phyloP scores from a whole-genome alignment of 2,797 vertebrate genomes.

The Myotis planiceps region DNA sequence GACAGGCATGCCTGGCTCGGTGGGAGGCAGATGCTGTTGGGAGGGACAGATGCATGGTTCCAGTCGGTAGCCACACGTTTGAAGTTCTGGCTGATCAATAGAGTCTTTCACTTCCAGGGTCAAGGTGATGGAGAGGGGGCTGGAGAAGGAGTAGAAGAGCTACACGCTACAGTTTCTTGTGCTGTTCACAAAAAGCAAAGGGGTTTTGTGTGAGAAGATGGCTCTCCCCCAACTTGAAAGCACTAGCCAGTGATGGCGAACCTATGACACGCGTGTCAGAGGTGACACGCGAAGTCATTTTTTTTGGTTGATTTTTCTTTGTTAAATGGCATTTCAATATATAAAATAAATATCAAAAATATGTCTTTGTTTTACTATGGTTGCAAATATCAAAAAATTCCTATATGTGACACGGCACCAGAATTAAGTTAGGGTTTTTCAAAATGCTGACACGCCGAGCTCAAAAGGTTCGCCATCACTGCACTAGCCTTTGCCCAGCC shows the following conservation, averaged over 20 bases:
- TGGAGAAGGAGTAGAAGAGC: conserved; percentile 26
- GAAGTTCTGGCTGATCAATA: conserved; percentile 59
- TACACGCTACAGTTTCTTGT: not conserved
- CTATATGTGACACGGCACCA: too few relatives aligned
- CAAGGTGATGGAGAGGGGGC: conserved; percentile 33
- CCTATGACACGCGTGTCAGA: too few relatives aligned
- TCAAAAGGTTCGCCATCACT: too few relatives aligned
- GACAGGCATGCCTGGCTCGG: not conserved
- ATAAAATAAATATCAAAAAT: too few relatives aligned
- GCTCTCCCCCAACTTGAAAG: not conserved
- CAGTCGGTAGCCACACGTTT: not conserved
- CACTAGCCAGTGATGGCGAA: too few relatives aligned
- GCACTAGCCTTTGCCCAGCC: not conserved
- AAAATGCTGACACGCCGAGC: too few relatives aligned
- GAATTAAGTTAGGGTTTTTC: too few relatives aligned
- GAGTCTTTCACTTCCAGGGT: conserved; percentile 62
- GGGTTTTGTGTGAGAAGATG: conserved; percentile 33
- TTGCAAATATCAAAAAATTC: too few relatives aligned
- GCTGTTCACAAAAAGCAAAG: not conserved
- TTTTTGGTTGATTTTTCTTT: too few relatives aligned
- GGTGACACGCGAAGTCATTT: too few relatives aligned
- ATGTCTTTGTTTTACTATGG: too few relatives aligned
- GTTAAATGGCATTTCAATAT: too few relatives aligned
- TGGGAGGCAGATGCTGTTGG: conserved; percentile 1
- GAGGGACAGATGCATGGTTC: not conserved